Percentiles rank a stretch among this genome's conserved stretches.
Evolutionary conservation across 2,113 vertebrate species (phyloP).

Genomic region (Macaca fascicularis): DNA sequence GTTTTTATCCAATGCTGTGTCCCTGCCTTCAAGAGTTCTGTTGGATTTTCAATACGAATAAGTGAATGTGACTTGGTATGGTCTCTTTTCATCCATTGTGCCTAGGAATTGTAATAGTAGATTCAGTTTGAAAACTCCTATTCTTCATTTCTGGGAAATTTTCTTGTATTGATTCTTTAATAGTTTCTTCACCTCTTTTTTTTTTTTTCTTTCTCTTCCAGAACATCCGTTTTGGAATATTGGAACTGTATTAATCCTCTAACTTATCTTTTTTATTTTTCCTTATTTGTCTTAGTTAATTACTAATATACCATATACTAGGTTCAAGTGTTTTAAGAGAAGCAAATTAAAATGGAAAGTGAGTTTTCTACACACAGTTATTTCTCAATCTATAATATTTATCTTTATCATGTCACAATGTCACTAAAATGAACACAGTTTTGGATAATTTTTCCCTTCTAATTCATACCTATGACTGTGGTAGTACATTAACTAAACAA

Average conservation of each 20-base stretch:
- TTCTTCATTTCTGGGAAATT: neutral
- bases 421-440: neutral
- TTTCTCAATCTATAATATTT: neutral
- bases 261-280: slow-evolving; percentile 2
- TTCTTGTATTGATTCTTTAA: neutral
- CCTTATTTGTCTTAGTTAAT: neutral
- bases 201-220: neutral
- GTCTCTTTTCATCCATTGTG: neutral
- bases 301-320: neutral
- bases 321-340: neutral
- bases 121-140: neutral
- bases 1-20: neutral
- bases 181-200: neutral
- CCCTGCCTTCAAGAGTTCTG: neutral
- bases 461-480: neutral
- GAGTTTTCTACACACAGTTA: neutral
- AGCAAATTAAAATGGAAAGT: neutral
- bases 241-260: neutral
- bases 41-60: neutral
- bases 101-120: neutral
- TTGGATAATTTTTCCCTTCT: neutral
- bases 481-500: neutral
- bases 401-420: neutral
- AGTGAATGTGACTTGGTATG: neutral
- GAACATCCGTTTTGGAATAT: neutral